Percentiles rank a stretch among this genome's conserved stretches.
Conservation (phyloP, 2,113 vertebrate species). For the Salvelinus fontinalis region DNA sequence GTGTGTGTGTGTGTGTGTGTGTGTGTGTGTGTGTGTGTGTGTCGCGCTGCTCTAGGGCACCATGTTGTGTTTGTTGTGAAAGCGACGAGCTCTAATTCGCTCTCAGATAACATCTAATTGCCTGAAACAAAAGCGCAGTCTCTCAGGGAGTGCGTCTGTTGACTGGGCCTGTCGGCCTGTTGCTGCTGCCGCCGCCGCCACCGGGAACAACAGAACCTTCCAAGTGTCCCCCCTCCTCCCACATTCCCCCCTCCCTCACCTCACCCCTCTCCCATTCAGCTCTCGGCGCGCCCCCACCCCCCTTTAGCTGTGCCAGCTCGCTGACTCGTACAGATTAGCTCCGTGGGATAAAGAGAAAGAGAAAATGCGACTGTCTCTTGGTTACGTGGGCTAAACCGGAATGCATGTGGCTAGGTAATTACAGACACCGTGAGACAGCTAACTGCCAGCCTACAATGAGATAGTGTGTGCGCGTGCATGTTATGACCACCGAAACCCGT, state of each 20-base stretch:
- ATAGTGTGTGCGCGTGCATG: too few relatives aligned
- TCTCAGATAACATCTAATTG: conserved; percentile 78
- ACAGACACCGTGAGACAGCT: conserved; percentile 60
- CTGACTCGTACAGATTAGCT: conserved; percentile 73
- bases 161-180: conserved; percentile 36
- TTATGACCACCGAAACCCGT: too few relatives aligned
- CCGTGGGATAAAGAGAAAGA: conserved; percentile 36
- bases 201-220: conserved; percentile 57
- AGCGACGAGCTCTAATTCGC: conserved; percentile 52
- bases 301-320: conserved; percentile 55
- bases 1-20: too few relatives aligned
- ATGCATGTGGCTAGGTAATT: conserved; percentile 78
- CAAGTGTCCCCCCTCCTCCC: conserved; percentile 27
- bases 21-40: too few relatives aligned
- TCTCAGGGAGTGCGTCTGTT: conserved; percentile 54
- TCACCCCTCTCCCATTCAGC: conserved; percentile 37
- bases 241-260: neutral
- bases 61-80: conserved; percentile 57
- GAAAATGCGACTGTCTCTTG: conserved; percentile 63
- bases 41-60: neutral
- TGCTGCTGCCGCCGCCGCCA: conserved; percentile 8
- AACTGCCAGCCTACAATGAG: conserved; percentile 53
- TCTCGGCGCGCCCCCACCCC: conserved; percentile 29
- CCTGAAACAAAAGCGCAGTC: conserved; percentile 50
- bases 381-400: conserved; percentile 75